Evolutionary conservation across 2,888 invertebrate genomes (phyloP), one percentile per base, ranked within the genome.

Genomic region (Dynastes grantii): DNA sequence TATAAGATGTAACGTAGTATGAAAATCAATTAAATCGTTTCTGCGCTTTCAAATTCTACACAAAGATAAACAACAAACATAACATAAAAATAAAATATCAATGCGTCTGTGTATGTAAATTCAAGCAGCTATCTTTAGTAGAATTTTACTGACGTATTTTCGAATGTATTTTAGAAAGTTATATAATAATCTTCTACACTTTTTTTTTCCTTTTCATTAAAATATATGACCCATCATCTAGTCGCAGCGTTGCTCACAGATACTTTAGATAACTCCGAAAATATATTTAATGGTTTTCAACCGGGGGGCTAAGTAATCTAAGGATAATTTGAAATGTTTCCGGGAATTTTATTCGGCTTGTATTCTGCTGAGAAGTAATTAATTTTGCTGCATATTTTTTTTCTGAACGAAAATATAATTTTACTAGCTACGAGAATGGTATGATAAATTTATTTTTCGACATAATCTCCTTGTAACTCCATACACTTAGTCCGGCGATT

Each of bases 211-310:
- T 45, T 45, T 45, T 45, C 11, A 45, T 45, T 45, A 45, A 65
- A 65, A 65, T 65, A 65, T 40, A 65, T 22, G 16, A 6, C 22
- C 16, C 55, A 55, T 55, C 22, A 55, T 45, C 8, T 11, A 45
- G 45, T 45, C 11, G 45, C n/a, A 13, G 53, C 22, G 45, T 45
- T 45, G 55, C 55, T n/a, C 2, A n/a, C 0, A 65, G 37, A 65
- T 65, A 65, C 40, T 65, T 65, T 65, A 65, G 65, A 65, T 65
- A 65, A 65, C 40, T 37, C n/a, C 37, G 40, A 65, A 65, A 65
- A 37, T 40, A 65, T 37, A 65, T 37, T 65, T 40, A 40, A 37
- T 37, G 65, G 4, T n/a, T 40, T 40, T 16, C 37, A 32, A n/a
- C 45, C 8, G 11, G 11, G 22, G 8, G 8, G 45, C 32, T 37